Evolutionary conservation across 2,113 vertebrate species (phyloP), one percentile per base, ranked within the genome.

Genomic region (Chaetorhynchus papuensis): DNA sequence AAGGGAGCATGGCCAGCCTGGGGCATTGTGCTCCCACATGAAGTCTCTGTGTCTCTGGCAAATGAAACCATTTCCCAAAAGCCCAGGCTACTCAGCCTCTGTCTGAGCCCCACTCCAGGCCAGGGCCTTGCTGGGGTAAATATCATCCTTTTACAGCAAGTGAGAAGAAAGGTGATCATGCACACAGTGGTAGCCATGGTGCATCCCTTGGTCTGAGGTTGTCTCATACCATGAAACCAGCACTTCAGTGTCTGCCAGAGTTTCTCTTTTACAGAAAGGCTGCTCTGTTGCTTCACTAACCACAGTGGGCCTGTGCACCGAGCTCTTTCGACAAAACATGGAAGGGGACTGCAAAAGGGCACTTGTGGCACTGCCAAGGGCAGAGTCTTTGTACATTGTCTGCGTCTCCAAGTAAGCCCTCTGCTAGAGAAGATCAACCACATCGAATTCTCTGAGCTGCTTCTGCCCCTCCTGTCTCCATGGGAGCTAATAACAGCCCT

Each of bases 381-480:
- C 33, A 68, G 41, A 21, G 12, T 68, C 19, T 92, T 42, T 24
- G 35, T 16, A 49, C 31, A 5, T 35, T 45, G 28, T 23, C 61
- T 53, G 37, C 1, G 15, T 54, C 14, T 31, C 22, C 28, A 60
- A 60, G 20, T 0, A 0, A 93, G 50, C 17, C 8, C 41, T 82
- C 54, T 47, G 18, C 63, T 63, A n/a, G 50, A 74, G 17, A 83
- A n/a, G 23, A 42, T 39, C 30, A 85, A 39, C 23, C 7, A 33
- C 3, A 24, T 2, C 1, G 10, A 82, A 72, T 52, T 45, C 11
- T n/a, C 47, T 26, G 16, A 74, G n/a, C 4, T 0, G 0, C 14
- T 88, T 70, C 68, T 74, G 30, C 35, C n/a, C 23, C 60, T 71
- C 65, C n/a, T 23, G 47, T 59, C 27, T 71, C 28, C 18, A 20